Base-by-base conservation (phyloP, 2,113 vertebrate genomes). In the Rostratula benghalensis region DNA sequence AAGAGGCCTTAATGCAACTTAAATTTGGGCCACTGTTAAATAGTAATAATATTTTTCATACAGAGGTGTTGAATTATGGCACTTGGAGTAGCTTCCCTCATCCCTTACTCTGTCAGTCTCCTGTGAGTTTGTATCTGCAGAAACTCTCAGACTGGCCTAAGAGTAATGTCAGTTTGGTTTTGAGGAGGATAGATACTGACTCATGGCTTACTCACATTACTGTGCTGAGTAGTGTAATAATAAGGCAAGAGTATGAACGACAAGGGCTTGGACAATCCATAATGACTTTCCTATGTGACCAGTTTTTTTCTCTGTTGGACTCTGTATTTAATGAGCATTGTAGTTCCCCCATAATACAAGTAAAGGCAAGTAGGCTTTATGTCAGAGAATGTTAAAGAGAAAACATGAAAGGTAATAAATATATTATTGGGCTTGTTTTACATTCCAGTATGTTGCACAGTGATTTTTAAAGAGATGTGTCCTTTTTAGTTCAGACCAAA, bases 181-280 rank as follows among this genome's bases (percentile, higher is more conserved):
- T 69, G 61, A 91, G 95, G 85, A 94, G 90, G 92, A 64, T 54
- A 33, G 39, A 2, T 78, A 22, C 4, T 94, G 71, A 92, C 86
- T 96, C 67, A 65, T 46, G 41, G 14, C 54, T 94, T 90, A 90
- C n/a, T 90, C 87, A 91, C 45, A 74, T 90, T 50, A 84, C 68
- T 81, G 43, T 68, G 82, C 73, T 84, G 83, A 91, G 65, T 71
- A 45, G 81, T 39, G 60, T 56, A 78, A 84, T 91, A 74, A 83
- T 48, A 63, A 87, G 68, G 87, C 69, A 65, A 54, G 91, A 75
- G 28, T 27, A 7, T 69, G 46, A 43, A 43, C 70, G 39, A 45
- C 71, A 27, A 60, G 27, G 24, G 28, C 48, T 68, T 87, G 56
- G 54, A 57, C 16, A 43, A 30, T 83, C 84, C 54, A 41, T 56